Evolutionary conservation across 2,797 vertebrate genomes (phyloP).

Genomic region (Acrocephalus scirpaceus): DNA sequence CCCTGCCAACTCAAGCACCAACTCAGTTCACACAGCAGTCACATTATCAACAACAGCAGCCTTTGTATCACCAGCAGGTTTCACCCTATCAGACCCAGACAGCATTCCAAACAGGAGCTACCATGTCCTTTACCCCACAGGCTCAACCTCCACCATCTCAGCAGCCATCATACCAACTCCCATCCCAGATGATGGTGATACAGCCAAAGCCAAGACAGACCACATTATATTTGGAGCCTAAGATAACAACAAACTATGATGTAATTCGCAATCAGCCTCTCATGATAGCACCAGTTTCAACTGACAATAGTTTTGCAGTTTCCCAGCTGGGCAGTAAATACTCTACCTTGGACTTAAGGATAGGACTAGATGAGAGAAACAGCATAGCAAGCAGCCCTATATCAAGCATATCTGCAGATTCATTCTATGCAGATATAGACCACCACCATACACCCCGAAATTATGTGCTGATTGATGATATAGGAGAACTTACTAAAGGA

Average conservation of each 20-base stretch:
- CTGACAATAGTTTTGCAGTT: constrained; percentile 88
- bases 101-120: constrained; percentile 92
- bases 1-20: constrained; percentile 89
- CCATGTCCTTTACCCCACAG: constrained; percentile 87
- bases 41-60: constrained; percentile 90
- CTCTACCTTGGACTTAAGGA: constrained; percentile 89
- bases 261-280: constrained; percentile 94
- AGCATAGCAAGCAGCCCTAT: constrained; percentile 96
- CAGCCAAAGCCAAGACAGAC: constrained; percentile 91
- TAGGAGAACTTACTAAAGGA: constrained; percentile 95
- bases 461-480: constrained; percentile 97
- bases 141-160: constrained; percentile 87
- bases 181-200: constrained; percentile 91
- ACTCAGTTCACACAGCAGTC: constrained; percentile 91
- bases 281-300: constrained; percentile 93
- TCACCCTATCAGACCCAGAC: constrained; percentile 96
- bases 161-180: constrained; percentile 88
- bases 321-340: constrained; percentile 93
- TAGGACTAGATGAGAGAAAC: constrained; percentile 92
- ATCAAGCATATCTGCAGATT: constrained; percentile 97
- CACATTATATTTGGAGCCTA: constrained; percentile 91
- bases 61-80: constrained; percentile 91
- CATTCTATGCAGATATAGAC: constrained; percentile 97
- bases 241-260: constrained; percentile 95
- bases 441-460: constrained; percentile 89